Base-by-base conservation (phyloP, 1,140 invertebrate genomes). In the Penaeus vannamei region DNA sequence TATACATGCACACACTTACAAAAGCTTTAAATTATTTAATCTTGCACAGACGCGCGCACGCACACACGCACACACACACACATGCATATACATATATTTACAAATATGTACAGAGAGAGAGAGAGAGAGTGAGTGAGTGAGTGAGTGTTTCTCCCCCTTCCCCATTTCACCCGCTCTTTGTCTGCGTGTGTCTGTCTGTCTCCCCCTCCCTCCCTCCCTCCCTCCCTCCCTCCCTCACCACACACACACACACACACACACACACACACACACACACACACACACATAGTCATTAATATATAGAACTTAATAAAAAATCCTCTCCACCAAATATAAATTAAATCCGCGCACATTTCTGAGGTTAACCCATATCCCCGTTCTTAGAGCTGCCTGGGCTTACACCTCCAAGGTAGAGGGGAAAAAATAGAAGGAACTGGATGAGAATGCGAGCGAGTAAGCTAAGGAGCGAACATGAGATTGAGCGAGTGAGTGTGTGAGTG, bases 171-270 rank as follows among this genome's bases (percentile, higher is more conserved):
- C 8, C 36, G 36, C 36, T 42, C 36, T 42, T n/a, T 72, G 32
- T 72, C 14, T 72, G 32, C 66, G 32, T n/a, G 32, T 42, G 36
- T 42, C 36, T 36, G 36, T 36, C 36, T 42, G 36, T 42, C 36
- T 42, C 4, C 36, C 8, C 36, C 0, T 7, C 36, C 4, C 36
- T 7, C 2, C n/a, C 66, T 22, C 22, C 14, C 22, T 12, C 66
- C 36, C 0, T 7, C 36, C 4, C 36, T 7, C 2, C n/a, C 66
- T 22, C 22, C 14, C 22, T 12, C 66, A 72, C 66, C 23, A 72
- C 66, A 72, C 66, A 20, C 66, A 72, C 64, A 69, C 64, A 69
- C 64, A 69, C 64, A 69, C 64, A 69, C 64, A 69, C 64, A 69
- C 64, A 69, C 64, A 69, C 64, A 69, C 66, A 69, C 29, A 69